Evolutionary conservation across 2,113 vertebrate genomes (phyloP).

Genomic region (Ancistrus triradiatus): DNA sequence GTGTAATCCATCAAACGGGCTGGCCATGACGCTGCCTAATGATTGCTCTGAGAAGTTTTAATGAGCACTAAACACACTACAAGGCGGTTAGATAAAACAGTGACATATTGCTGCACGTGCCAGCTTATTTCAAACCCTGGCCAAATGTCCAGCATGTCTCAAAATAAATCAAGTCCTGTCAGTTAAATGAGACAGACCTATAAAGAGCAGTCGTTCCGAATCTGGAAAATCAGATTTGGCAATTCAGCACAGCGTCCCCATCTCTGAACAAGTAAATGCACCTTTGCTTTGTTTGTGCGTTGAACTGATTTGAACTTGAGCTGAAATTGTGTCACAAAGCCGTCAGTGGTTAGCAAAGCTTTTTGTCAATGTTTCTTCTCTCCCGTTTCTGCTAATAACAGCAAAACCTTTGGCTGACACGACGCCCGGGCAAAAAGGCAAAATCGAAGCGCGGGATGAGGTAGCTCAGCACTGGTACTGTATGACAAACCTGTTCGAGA

Average conservation of each 20-base stretch:
- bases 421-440: constrained; percentile 9
- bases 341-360: neutral
- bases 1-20: constrained; percentile 48
- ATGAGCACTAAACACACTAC: constrained; percentile 38
- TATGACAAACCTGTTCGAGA: constrained; percentile 55
- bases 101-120: constrained; percentile 26
- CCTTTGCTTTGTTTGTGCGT: too few species aligned
- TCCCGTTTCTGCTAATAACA: constrained; percentile 23
- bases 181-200: constrained; percentile 45
- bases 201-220: too few species aligned
- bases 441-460: constrained; percentile 36
- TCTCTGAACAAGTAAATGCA: too few species aligned
- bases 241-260: too few species aligned
- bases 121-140: constrained; percentile 30
- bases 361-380: too few species aligned
- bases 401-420: constrained; percentile 14
- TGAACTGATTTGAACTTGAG: too few species aligned
- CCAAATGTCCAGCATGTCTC: constrained; percentile 37
- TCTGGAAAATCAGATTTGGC: too few species aligned
- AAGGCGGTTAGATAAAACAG: constrained; percentile 40
- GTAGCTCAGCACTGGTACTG: constrained; percentile 39
- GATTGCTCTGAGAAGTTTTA: constrained; percentile 39
- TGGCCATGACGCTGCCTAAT: constrained; percentile 41
- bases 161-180: constrained; percentile 39
- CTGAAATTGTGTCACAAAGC: constrained; percentile 9